Percentiles rank a stretch among this genome's conserved stretches.
phyloP scores from a whole-genome alignment of 2,888 invertebrate genomes.

The Epirrhoe alternata region DNA sequence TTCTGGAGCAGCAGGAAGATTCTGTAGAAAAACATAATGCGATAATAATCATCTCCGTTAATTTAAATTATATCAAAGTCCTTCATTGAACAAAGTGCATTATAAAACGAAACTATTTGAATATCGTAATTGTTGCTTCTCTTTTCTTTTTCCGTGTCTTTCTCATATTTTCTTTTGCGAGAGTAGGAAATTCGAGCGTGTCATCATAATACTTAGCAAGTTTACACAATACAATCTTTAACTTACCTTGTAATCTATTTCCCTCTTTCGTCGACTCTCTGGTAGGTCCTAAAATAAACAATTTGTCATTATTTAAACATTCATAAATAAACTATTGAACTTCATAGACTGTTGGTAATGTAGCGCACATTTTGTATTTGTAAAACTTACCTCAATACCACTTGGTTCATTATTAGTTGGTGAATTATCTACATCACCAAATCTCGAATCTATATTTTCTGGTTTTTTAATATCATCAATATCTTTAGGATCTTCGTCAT shows the following conservation, averaged over 20 bases:
- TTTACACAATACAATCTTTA: background rate
- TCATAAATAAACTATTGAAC: too few relatives aligned
- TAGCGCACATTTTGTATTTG: background rate
- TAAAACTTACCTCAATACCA: background rate
- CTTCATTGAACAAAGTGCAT: background rate
- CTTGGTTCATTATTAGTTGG: background rate
- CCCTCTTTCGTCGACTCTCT: conserved; percentile 20
- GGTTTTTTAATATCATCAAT: background rate
- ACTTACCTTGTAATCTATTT: conserved; percentile 19
- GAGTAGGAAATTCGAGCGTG: background rate
- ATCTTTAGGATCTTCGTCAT: background rate
- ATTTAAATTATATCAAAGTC: background rate
- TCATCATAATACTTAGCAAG: background rate
- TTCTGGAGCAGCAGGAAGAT: conserved; percentile 42
- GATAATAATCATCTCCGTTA: too few relatives aligned
- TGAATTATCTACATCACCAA: background rate
- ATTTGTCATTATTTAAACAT: too few relatives aligned
- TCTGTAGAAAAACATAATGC: conserved; percentile 6
- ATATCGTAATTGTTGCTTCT: too few relatives aligned
- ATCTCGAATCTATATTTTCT: background rate
- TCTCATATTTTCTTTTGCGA: too few relatives aligned
- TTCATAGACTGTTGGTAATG: too few relatives aligned
- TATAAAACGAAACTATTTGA: too few relatives aligned
- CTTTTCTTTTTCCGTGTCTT: too few relatives aligned
- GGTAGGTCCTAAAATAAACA: conserved; percentile 13